Base-by-base conservation (phyloP, 1,140 invertebrate genomes). In the Yoshiicerus persimilis region DNA sequence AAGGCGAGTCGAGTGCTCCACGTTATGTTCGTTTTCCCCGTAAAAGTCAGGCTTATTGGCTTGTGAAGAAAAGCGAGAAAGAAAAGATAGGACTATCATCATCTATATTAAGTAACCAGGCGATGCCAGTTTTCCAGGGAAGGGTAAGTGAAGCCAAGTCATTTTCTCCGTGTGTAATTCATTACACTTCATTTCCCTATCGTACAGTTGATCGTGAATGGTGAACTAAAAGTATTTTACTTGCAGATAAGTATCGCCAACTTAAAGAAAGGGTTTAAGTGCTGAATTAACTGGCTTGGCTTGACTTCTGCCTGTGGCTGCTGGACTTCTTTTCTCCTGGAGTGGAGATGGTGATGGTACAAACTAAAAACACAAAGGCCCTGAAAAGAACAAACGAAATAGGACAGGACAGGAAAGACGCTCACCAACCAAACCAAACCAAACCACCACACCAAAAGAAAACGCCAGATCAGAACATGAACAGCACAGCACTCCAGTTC, bases 151-250 rank as follows among this genome's bases (percentile, higher is more conserved):
- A 56, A 70, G 66, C 75, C 16, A 23, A 80, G 75, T 80, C 75
- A 80, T 80, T 80, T 80, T 38, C 75, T 80, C 66, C 4, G 66
- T 80, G 75, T 80, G 75, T 80, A 80, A 80, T 80, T 80, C 75
- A 80, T 80, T 80, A 80, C 75, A 38, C 75, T 80, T 80, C 75
- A 80, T 80, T 80, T 80, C 75, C 75, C 75, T 80, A 80, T 80
- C 75, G 11, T 36, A 80, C n/a, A 36, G 75, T 80, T 80, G 34
- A 80, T 36, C 30, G 32, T 80, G 34, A 80, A 80, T 20, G 75
- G 66, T 11, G 32, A 80, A 80, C 75, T 80, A 80, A 80, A 80
- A 80, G 75, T 80, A 80, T 80, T 80, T 80, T 80, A 80, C 75
- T 80, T 80, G 75, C 75, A 80, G 75, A 80, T 80, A 80, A 80